phyloP scores from a whole-genome alignment of 2,113 vertebrate species.

The Ramphastos sulfuratus region DNA sequence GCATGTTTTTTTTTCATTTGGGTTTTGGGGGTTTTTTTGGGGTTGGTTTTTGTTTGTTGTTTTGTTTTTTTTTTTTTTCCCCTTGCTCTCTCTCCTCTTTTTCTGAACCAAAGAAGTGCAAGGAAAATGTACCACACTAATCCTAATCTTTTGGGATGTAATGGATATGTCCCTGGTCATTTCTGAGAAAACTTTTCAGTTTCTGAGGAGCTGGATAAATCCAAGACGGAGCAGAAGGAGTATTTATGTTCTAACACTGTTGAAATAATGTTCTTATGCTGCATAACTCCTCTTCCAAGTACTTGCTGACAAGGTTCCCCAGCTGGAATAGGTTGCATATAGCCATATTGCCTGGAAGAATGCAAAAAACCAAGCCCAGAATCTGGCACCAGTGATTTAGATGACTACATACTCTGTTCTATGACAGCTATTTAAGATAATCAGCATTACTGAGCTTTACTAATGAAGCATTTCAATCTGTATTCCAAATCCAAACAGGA shows the following conservation, averaged over 20 bases:
- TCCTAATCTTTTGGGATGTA: too few species aligned
- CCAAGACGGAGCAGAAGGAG: not conserved
- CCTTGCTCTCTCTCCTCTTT: not conserved
- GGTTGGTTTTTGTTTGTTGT: not conserved
- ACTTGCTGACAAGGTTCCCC: conserved; percentile 20
- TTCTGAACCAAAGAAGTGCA: not conserved
- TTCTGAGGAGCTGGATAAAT: conserved; percentile 19
- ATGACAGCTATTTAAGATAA: conserved; percentile 12
- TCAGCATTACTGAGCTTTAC: not conserved
- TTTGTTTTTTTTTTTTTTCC: not conserved
- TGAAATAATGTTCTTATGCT: conserved; percentile 42
- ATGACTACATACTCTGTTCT: not conserved
- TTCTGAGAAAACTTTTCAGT: not conserved
- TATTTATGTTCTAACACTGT: conserved; percentile 19
- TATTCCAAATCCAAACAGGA: not conserved
- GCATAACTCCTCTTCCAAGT: conserved; percentile 25
- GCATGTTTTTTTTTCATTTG: too few species aligned
- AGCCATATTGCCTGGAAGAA: not conserved
- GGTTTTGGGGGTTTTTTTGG: not conserved
- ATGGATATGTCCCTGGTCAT: not conserved
- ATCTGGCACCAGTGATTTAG: not conserved
- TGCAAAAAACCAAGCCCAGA: not conserved
- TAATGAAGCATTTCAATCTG: not conserved
- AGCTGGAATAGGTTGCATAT: not conserved
- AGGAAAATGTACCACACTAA: not conserved